Conservation (phyloP, 2,888 invertebrate genomes). For the Apamea anceps region DNA sequence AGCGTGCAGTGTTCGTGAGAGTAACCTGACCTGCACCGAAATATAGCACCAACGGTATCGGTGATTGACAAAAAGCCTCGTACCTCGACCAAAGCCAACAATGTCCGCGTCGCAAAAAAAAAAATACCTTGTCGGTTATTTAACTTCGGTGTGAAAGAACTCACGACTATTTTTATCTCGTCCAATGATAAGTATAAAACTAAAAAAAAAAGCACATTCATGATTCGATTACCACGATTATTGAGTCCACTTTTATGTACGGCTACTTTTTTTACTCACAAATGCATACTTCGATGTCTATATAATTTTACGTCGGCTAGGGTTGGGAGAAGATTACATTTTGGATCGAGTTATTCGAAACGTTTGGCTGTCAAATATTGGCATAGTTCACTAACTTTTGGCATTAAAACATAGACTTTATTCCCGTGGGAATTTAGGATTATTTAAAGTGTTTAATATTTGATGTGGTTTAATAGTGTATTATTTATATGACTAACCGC, state of each 20-base stretch:
- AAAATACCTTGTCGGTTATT: constrained; percentile 70
- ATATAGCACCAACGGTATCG: constrained; percentile 64
- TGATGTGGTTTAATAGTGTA: constrained; percentile 8
- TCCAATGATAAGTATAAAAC: constrained; percentile 62
- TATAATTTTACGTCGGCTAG: constrained; percentile 59
- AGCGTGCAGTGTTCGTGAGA: constrained; percentile 13
- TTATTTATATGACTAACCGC: background rate
- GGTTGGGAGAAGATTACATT: constrained; percentile 61
- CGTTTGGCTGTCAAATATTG: constrained; percentile 69
- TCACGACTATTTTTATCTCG: constrained; percentile 76
- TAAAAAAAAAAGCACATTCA: constrained; percentile 73
- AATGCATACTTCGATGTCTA: constrained; percentile 64
- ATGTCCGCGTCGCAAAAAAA: constrained; percentile 64
- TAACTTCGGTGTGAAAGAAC: constrained; percentile 78
- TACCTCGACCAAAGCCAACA: constrained; percentile 48
- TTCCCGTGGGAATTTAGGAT: constrained; percentile 40
- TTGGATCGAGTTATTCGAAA: constrained; percentile 57
- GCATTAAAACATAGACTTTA: constrained; percentile 56
- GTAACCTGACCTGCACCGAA: constrained; percentile 44
- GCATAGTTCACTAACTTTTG: constrained; percentile 63
- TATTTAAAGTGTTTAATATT: constrained; percentile 38
- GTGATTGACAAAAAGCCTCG: constrained; percentile 72
- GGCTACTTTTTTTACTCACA: constrained; percentile 67
- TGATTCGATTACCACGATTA: constrained; percentile 81
- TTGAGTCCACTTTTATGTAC: constrained; percentile 71